Conservation (phyloP, 2,113 vertebrate genomes). For the Siniperca knerii region DNA sequence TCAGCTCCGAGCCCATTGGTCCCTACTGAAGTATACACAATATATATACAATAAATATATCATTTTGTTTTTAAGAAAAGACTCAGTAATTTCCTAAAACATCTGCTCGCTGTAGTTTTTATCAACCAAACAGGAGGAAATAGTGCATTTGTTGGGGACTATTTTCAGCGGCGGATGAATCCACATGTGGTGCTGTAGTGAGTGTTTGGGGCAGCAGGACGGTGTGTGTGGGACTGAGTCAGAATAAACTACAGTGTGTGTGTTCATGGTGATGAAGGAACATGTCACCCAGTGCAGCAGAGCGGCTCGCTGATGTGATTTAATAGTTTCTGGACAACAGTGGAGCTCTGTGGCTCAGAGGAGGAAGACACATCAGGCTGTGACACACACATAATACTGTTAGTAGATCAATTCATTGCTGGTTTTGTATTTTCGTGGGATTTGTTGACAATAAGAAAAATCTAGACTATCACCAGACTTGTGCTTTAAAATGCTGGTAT, state of each 20-base stretch:
- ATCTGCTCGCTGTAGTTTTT: background rate
- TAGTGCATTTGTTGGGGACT: background rate
- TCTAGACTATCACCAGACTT: background rate
- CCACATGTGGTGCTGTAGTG: background rate
- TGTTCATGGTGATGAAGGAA: too few species aligned
- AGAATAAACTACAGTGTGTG: too few species aligned
- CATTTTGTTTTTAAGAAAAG: background rate
- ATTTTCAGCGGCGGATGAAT: background rate
- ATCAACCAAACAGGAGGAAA: background rate
- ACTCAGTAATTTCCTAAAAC: background rate
- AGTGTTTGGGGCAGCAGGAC: too few species aligned
- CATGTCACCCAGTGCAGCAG: too few species aligned
- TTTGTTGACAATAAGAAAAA: constrained; percentile 22
- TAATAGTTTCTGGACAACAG: too few species aligned
- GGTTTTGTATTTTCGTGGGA: background rate
- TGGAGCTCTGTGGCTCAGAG: background rate
- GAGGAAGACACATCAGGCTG: background rate
- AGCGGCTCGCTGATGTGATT: too few species aligned
- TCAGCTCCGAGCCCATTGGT: too few species aligned
- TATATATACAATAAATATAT: too few species aligned
- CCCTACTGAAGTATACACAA: background rate
- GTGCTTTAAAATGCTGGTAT: background rate
- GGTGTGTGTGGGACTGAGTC: too few species aligned
- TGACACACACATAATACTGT: background rate
- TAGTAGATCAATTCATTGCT: background rate